Base-by-base conservation (phyloP, 2,797 vertebrate species). In the Glossophaga mutica region DNA sequence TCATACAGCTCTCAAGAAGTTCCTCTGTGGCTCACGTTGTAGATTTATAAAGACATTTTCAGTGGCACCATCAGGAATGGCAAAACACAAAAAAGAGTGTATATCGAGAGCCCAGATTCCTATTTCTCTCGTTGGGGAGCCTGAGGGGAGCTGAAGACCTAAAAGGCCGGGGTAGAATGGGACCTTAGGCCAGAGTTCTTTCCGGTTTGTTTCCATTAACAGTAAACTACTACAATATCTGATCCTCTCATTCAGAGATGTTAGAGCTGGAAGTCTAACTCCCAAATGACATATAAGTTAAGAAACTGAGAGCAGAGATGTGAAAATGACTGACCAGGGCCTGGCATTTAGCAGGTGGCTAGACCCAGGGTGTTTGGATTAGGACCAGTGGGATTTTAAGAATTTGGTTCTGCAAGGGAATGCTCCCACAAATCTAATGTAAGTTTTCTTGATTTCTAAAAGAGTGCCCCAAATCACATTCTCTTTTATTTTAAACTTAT, bases 151-250 rank as follows among this genome's bases (percentile, higher is more conserved):
- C 44, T 39, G 22, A 71, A 39, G 65, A 46, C 22, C 24, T 81
- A 50, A 76, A 34, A 52, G 22, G 3, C 0, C 5, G 9, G 9
- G 6, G 2, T 5, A 7, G 0, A 18, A 9, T 48, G 42, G 37
- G 26, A 46, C 24, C 7, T 73, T 11, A 26, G 32, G 71, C 10
- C 62, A 22, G 32, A 79, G 70, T 67, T 84, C 65, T 65, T 74
- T 71, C 32, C 11, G 5, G 29, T 79, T 57, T 57, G 37, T 82
- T 85, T 93, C 67, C 9, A 16, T 22, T 44, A 37, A 65, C 0
- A 29, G 26, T 19, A 21, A 90, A 18, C 29, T 46, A 10, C 22
- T 76, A 10, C 21, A 1, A 1, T n/a, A 19, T 93, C 67, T 48
- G 9, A 16, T 37, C 16, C 77, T 77, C 19, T 68, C 22, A 14